Evolutionary conservation across 2,888 invertebrate genomes (phyloP).

Genomic region (Xiphydria camelus): DNA sequence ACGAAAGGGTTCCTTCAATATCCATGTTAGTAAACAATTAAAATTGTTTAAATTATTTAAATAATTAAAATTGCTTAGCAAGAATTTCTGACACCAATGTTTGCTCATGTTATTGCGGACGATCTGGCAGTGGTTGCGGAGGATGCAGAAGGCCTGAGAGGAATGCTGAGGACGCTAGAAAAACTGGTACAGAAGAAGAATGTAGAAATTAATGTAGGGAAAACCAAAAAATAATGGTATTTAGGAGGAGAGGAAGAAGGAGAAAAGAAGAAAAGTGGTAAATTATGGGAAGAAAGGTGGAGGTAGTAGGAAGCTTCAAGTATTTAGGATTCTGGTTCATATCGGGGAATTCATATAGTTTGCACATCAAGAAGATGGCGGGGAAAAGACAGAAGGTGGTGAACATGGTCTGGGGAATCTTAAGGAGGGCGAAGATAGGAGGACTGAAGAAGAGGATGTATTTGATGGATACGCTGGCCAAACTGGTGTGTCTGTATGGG

Average conservation of each 20-base stretch:
- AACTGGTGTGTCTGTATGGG: not conserved
- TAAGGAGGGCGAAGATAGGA: not conserved
- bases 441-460: not conserved
- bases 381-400: not conserved
- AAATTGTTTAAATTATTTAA: too few relatives aligned
- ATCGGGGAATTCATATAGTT: not conserved
- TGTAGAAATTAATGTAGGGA: too few relatives aligned
- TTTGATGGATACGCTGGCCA: not conserved
- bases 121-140: too few relatives aligned
- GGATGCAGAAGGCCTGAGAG: too few relatives aligned
- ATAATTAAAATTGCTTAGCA: too few relatives aligned
- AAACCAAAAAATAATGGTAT: conserved; percentile 9
- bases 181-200: too few relatives aligned
- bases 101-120: too few relatives aligned
- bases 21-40: too few relatives aligned
- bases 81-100: too few relatives aligned
- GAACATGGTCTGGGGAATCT: not conserved
- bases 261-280: conserved; percentile 6
- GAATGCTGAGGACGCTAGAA: too few relatives aligned
- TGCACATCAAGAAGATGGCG: not conserved
- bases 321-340: conserved; percentile 4
- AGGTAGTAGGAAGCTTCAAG: conserved; percentile 2
- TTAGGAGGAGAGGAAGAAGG: conserved; percentile 7
- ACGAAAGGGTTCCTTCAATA: too few relatives aligned
- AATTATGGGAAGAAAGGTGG: not conserved